Conservation (phyloP, 2,113 vertebrate species). For the Sula dactylatra region DNA sequence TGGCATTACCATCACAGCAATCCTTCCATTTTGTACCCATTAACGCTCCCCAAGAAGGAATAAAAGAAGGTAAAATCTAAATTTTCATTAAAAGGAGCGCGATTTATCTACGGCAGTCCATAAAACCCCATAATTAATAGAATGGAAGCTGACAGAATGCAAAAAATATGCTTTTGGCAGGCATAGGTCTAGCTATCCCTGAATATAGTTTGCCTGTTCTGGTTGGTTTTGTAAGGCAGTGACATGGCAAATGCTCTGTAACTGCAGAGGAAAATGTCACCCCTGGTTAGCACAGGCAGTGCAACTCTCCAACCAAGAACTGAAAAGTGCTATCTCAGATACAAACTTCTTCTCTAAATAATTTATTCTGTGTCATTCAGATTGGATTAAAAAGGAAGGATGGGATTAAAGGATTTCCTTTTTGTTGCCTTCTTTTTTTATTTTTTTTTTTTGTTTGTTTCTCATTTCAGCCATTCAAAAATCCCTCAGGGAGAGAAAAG, state of each 20-base stretch:
- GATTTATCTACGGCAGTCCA: background rate
- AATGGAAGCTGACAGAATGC: background rate
- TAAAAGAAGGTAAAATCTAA: background rate
- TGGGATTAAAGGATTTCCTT: background rate
- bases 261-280: background rate
- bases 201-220: background rate
- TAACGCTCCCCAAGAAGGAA: background rate
- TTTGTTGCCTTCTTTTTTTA: background rate
- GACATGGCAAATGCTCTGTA: background rate
- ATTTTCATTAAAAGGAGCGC: background rate
- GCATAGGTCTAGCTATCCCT: background rate
- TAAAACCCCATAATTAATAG: background rate
- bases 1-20: background rate
- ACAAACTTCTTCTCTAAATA: background rate
- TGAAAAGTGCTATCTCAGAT: background rate
- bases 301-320: fast-evolving
- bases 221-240: background rate
- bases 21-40: background rate
- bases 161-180: background rate
- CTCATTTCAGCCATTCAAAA: background rate
- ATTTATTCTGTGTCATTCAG: background rate
- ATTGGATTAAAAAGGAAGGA: background rate
- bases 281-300: background rate
- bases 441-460: background rate
- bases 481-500: background rate